phyloP scores from a whole-genome alignment of 2,797 vertebrate genomes.

The Gorsachius magnificus region DNA sequence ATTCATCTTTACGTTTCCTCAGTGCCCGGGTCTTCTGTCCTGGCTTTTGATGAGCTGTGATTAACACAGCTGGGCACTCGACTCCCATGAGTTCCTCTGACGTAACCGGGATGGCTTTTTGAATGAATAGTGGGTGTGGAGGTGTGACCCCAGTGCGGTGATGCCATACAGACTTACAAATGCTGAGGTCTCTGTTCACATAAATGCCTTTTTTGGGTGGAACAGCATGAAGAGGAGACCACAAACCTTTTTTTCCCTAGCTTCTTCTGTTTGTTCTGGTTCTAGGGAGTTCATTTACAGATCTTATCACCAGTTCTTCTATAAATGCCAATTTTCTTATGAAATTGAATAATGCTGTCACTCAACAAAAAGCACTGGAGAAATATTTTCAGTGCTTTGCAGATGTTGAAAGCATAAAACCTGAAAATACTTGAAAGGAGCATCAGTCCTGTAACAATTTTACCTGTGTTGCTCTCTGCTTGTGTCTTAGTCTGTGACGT shows the following conservation, averaged over 20 bases:
- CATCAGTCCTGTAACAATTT: not conserved
- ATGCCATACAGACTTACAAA: not conserved
- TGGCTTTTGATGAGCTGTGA: not conserved
- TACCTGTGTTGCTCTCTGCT: not conserved
- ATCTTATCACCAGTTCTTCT: not conserved
- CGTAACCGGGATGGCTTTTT: fast-evolving
- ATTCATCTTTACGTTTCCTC: not conserved
- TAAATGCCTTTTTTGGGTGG: not conserved
- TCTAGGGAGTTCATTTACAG: not conserved
- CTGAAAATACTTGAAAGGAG: not conserved
- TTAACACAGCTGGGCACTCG: fast-evolving
- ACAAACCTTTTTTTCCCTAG: not conserved
- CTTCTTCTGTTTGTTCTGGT: not conserved
- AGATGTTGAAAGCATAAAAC: not conserved
- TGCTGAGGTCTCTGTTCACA: not conserved
- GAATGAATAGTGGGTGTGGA: not conserved
- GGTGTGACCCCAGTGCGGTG: not conserved
- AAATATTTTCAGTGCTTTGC: not conserved
- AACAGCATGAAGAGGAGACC: not conserved
- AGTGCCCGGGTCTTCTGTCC: not conserved
- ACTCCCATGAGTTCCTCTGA: not conserved
- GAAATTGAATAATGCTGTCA: not conserved
- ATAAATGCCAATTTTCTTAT: not conserved
- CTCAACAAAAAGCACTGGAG: not conserved
- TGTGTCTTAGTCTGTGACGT: not conserved